Evolutionary conservation across 2,113 vertebrate species (phyloP), one percentile per base, ranked within the genome.

Genomic region (Silurus meridionalis): DNA sequence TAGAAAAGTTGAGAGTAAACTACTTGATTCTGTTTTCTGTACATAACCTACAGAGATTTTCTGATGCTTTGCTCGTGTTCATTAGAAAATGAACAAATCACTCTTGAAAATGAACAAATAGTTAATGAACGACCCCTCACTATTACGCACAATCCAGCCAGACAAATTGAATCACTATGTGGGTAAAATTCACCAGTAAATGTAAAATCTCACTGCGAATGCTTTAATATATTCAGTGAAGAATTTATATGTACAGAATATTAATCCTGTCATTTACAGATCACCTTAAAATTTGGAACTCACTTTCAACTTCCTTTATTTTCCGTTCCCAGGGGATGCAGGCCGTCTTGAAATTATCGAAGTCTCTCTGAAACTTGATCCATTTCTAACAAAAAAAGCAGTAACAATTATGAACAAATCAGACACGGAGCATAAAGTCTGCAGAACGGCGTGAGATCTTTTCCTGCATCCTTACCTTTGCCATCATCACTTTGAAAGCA

Each of bases 281-380:
- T 79, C 25, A 79, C 13, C 46, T 25, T 0, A 10, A 81, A 83
- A 83, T 23, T 19, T 37, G 57, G 6, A 4, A 80, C 78, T 80
- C 78, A 99, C 98, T 99, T 91, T 99, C 98, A 87, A 99, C 97
- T 87, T 98, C 98, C 92, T 99, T 99, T 91, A 99, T 99, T 94
- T 99, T 99, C 95, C 98, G 97, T 91, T 99, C 98, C 98, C 98
- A 99, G 55, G 98, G 98, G 90, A 99, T 99, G 92, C 98, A 99
- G 0, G 98, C 95, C 15, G 97, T 98, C 93, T 95, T 96, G 92
- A 99, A 99, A 92, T 99, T 99, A 81, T 96, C 96, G 90, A 99
- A 99, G 91, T 99, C 98, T 92, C 97, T 96, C 90, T 98, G 96
- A 92, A 99, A 99, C 92, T 99, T 99, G 93, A 98, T 96, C 97